Conservation (phyloP, 2,113 vertebrate species). For the Aphyosemion australe region DNA sequence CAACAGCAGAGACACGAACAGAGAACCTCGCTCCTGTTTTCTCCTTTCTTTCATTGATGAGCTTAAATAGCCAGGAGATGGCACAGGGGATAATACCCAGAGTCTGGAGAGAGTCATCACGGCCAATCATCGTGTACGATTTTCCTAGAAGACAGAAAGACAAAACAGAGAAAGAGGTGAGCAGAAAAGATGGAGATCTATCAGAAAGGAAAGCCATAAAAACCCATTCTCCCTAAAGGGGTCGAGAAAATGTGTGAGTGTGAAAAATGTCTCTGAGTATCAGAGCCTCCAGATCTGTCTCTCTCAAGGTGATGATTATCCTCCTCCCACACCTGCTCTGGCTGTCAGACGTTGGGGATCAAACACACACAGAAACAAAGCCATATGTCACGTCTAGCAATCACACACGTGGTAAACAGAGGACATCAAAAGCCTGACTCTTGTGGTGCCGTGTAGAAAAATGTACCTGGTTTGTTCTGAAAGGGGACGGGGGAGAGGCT, state of each 20-base stretch:
- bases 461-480: constrained; percentile 57
- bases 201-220: constrained; percentile 7
- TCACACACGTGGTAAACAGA: constrained; percentile 29
- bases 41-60: constrained; percentile 95
- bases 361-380: constrained; percentile 65
- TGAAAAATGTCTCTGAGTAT: constrained; percentile 10
- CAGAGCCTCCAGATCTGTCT: constrained; percentile 12
- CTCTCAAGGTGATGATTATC: constrained; percentile 25
- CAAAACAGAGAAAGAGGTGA: not conserved
- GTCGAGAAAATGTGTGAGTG: constrained; percentile 16
- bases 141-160: constrained; percentile 82
- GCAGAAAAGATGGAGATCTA: constrained; percentile 9
- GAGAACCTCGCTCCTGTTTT: constrained; percentile 98
- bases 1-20: constrained; percentile 96
- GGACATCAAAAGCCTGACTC: constrained; percentile 52
- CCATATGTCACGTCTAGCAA: constrained; percentile 53
- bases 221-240: not conserved
- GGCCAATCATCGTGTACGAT: constrained; percentile 97
- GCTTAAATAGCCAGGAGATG: constrained; percentile 98
- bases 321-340: constrained; percentile 38
- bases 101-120: constrained; percentile 93
- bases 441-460: constrained; percentile 45
- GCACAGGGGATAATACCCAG: constrained; percentile 97
- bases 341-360: constrained; percentile 62
- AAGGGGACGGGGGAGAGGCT: constrained; percentile 34